A percentile compares a stretch with the other conserved stretches of the same genome.
Conservation (phyloP, 2,113 vertebrate genomes). For the Narcine bancroftii region DNA sequence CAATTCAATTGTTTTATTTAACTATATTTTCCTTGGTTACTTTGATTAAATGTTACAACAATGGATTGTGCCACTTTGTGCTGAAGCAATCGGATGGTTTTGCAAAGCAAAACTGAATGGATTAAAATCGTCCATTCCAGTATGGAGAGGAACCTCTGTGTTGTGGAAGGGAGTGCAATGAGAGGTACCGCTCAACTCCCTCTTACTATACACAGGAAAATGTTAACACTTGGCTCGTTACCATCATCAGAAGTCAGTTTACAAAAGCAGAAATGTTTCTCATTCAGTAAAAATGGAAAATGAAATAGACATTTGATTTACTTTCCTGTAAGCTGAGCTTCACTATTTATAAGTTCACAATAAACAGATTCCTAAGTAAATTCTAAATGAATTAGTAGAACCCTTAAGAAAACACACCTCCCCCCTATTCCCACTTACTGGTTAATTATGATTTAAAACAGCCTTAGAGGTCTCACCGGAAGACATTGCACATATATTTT, state of each 20-base stretch:
- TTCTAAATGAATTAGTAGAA: background rate
- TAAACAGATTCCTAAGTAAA: slow-evolving; percentile 24
- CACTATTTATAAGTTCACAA: background rate
- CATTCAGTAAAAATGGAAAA: slow-evolving; percentile 1
- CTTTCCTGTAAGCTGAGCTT: background rate
- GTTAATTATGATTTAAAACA: background rate
- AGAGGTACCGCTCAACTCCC: background rate
- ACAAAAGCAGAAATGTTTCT: background rate
- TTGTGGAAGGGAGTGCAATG: background rate
- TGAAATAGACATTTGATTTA: slow-evolving; percentile 23
- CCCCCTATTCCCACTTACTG: background rate
- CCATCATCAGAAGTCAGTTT: background rate
- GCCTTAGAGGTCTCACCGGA: background rate
- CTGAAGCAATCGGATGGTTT: background rate
- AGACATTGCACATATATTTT: background rate
- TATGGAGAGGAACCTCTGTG: background rate
- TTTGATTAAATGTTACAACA: background rate
- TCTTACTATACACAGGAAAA: background rate
- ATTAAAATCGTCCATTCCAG: background rate
- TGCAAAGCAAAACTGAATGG: background rate
- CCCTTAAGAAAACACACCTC: background rate
- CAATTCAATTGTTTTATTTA: background rate
- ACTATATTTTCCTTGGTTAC: background rate
- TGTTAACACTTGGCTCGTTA: background rate
- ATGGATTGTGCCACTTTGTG: background rate